Evolutionary conservation across 2,888 invertebrate genomes (phyloP), one percentile per base, ranked within the genome.

Genomic region (Brachyptera putata): DNA sequence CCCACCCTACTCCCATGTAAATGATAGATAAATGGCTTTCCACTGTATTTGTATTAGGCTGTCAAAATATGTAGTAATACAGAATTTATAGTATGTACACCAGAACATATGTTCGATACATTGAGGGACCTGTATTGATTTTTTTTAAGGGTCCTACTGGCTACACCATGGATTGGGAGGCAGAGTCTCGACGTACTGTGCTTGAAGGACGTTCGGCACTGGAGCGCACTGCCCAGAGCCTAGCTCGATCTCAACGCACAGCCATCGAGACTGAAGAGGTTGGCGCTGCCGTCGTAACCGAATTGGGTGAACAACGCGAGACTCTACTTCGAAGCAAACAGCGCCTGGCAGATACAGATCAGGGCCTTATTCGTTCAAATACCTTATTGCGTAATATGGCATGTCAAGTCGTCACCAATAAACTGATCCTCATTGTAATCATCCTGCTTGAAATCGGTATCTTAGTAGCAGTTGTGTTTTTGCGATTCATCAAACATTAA

Each of bases 201-300:
- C 63, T 80, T 2, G 81, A 82, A 64, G 81, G 84, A 3, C 74
- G 78, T 61, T 75, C 77, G 56, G 76, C 79, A 13, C 69, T 86
- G 48, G 81, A 83, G 67, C 73, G 85, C 55, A 83, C 86, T 0
- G 77, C 82, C 0, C 79, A 82, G 61, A 85, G 85, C 65, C 76
- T 88, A 9, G 80, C 80, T 1, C 77, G 89, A 58, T 86, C 89
- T 0, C 85, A 87, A 66, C 83, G 83, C 69, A 80, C 89, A 48
- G 87, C 91, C 0, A 80, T 85, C 2, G 91, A 93, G 75, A 90
- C 89, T 0, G 92, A 92, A 74, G 80, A 83, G 68, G 82, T 91
- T 65, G 91, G 90, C 4, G 82, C 84, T 1, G 87, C 85, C 71
- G 88, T 91, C 1, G 79, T 92, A 5, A 80, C 83, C 0, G 91